These are phyloP conservation scores for Hemicrepidius hirtus DNA, from an alignment of 2,888 invertebrate species.

Conservation along the genomic window DNA sequence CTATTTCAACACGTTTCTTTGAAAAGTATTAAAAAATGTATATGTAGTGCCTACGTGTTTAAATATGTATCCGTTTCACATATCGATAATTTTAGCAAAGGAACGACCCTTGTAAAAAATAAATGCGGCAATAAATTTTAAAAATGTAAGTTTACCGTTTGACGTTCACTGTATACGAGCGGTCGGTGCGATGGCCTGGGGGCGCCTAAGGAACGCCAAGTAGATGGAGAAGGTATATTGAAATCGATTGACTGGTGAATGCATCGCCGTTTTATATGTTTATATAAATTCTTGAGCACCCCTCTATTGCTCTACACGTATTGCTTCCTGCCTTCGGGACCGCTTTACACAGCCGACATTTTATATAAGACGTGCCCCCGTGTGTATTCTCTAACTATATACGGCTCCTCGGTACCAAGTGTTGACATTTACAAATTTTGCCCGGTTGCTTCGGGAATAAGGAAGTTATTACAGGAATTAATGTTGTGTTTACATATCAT, in stretches of 20 bases:
- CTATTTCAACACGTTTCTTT: not conserved
- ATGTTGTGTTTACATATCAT: constrained; percentile 46
- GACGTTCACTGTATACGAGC: constrained; percentile 47
- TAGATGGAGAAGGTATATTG: constrained; percentile 61
- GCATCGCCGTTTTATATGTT: constrained; percentile 65
- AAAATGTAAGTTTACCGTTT: constrained; percentile 46
- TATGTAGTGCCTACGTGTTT: too few species aligned
- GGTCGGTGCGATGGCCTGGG: constrained; percentile 48
- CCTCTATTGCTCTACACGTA: constrained; percentile 59
- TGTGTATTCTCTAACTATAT: constrained; percentile 45
- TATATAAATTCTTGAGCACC: constrained; percentile 63
- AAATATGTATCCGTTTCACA: not conserved
- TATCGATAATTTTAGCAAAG: constrained; percentile 27
- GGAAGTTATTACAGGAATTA: constrained; percentile 44
- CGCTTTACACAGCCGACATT: constrained; percentile 58
- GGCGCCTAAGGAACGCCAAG: constrained; percentile 52
- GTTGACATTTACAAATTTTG: constrained; percentile 58
- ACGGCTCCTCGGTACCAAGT: constrained; percentile 41
- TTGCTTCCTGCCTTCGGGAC: constrained; percentile 62
- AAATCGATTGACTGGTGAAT: constrained; percentile 66
- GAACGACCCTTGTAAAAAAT: constrained; percentile 27
- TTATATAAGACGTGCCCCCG: constrained; percentile 53
- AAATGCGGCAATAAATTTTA: constrained; percentile 43
- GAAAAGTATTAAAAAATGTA: not conserved
- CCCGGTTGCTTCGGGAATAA: constrained; percentile 34